phyloP scores from a whole-genome alignment of 1,140 invertebrate species.

The Microplitis demolitor region DNA sequence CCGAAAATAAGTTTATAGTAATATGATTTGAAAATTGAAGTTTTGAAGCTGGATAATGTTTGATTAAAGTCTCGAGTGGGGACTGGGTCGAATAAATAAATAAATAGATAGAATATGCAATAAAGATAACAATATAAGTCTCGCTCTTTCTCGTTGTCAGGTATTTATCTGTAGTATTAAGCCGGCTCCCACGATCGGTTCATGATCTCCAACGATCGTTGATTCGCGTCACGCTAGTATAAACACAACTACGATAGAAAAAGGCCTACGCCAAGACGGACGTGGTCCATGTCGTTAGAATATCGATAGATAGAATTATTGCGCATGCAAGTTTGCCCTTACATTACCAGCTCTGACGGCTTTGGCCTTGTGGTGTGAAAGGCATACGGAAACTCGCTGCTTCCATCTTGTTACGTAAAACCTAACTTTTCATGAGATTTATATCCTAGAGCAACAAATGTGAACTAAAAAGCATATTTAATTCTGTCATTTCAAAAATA shows the following conservation, averaged over 20 bases:
- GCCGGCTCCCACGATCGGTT: slow-evolving; percentile 53
- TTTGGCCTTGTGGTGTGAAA: slow-evolving; percentile 53
- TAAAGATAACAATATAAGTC: slow-evolving; percentile 26
- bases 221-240: background rate
- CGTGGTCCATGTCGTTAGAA: slow-evolving; percentile 34
- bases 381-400: slow-evolving; percentile 50
- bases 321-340: slow-evolving; percentile 40
- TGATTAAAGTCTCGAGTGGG: slow-evolving; percentile 11
- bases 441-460: slow-evolving; percentile 17
- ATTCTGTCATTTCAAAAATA: too few relatives aligned
- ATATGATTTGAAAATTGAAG: too few relatives aligned
- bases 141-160: slow-evolving; percentile 21
- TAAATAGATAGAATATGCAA: slow-evolving; percentile 20
- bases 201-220: slow-evolving; percentile 38
- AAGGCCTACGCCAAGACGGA: background rate
- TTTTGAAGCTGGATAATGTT: background rate
- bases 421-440: slow-evolving; percentile 47
- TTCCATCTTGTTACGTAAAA: slow-evolving; percentile 55
- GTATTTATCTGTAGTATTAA: slow-evolving; percentile 42
- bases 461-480: background rate
- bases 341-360: slow-evolving; percentile 40
- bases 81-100: slow-evolving; percentile 30
- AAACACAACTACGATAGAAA: background rate
- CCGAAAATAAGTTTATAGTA: too few relatives aligned
- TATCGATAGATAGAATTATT: slow-evolving; percentile 24